phyloP scores from a whole-genome alignment of 2,888 invertebrate species.

The Galerucella calmariensis region DNA sequence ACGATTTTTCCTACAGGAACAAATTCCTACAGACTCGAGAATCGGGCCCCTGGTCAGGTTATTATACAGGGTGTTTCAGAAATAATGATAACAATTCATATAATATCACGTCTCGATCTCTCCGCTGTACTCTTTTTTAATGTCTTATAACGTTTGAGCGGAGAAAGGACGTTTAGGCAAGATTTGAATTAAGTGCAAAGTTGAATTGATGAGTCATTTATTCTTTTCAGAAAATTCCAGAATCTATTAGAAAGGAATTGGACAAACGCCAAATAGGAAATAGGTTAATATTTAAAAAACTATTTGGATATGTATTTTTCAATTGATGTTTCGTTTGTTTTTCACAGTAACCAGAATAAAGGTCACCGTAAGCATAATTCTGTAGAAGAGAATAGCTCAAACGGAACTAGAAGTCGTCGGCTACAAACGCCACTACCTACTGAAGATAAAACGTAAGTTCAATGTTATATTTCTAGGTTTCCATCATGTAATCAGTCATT shows the following conservation, averaged over 20 bases:
- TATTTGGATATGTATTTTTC: constrained; percentile 25
- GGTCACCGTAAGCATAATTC: constrained; percentile 58
- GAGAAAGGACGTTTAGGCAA: no score
- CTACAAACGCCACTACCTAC: constrained; percentile 55
- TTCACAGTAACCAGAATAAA: constrained; percentile 39
- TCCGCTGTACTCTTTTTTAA: no score
- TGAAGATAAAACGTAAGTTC: constrained; percentile 41
- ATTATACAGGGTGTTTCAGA: no score
- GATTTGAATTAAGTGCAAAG: no score
- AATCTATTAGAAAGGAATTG: constrained; percentile 74
- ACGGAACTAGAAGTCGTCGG: constrained; percentile 50
- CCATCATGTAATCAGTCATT: neutral
- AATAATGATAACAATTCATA: no score
- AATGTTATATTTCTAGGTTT: neutral
- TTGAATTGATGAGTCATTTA: neutral
- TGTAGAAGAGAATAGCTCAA: constrained; percentile 55
- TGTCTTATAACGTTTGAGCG: no score
- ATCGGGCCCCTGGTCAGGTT: no score
- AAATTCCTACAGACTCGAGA: no score
- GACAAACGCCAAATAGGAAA: constrained; percentile 72
- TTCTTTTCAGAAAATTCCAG: constrained; percentile 66
- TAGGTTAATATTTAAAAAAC: constrained; percentile 58
- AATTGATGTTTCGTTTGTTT: constrained; percentile 3
- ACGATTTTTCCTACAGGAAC: no score
- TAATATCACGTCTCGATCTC: no score